Percentiles rank a stretch among this genome's conserved stretches.
These are phyloP conservation scores for Aegypius monachus DNA, from an alignment of 2,113 vertebrate species.

Conservation along the genomic window DNA sequence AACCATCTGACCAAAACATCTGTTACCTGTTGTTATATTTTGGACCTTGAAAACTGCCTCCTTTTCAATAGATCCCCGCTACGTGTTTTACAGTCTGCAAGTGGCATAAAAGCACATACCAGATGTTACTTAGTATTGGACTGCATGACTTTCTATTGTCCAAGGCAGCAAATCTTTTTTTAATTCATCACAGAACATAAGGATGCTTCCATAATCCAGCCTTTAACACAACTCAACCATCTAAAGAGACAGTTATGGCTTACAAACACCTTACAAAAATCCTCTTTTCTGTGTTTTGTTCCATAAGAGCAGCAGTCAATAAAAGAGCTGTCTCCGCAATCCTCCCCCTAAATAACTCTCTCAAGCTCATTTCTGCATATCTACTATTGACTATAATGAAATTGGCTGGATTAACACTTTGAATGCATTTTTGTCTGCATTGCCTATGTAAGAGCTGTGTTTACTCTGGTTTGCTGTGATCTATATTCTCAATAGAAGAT, in stretches of 20 bases:
- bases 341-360: not conserved
- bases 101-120: not conserved
- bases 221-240: slow-evolving; percentile 17
- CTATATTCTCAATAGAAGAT: not conserved
- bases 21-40: slow-evolving; percentile 60
- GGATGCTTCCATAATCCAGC: slow-evolving; percentile 30
- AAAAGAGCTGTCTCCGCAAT: not conserved
- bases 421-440: not conserved
- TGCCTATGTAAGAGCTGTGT: not conserved
- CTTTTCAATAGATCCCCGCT: not conserved
- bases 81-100: slow-evolving; percentile 32
- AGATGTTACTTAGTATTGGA: slow-evolving; percentile 45
- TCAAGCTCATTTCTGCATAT: not conserved
- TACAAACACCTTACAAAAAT: slow-evolving; percentile 20
- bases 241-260: not conserved
- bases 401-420: not conserved
- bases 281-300: slow-evolving; percentile 13
- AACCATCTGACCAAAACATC: slow-evolving; percentile 66
- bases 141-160: slow-evolving; percentile 9
- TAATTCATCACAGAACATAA: slow-evolving; percentile 55
- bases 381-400: not conserved
- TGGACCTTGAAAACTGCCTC: slow-evolving; percentile 13
- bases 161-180: slow-evolving; percentile 54
- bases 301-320: not conserved
- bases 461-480: not conserved